phyloP scores from a whole-genome alignment of 2,888 invertebrate genomes.

The Drosophila pseudotakahashii region DNA sequence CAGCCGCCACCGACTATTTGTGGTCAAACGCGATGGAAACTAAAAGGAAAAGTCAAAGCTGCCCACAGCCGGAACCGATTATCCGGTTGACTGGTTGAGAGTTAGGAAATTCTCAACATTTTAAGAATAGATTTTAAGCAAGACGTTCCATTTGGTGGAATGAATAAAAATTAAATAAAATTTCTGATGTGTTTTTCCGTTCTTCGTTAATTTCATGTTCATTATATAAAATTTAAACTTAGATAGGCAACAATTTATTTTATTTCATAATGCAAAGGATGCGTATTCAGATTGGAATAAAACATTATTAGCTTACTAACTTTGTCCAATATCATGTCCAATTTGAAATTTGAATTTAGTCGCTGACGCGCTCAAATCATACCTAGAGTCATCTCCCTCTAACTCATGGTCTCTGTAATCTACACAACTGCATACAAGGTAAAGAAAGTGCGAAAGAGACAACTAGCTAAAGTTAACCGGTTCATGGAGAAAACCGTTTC shows the following conservation, averaged over 20 bases:
- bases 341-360: constrained; percentile 2
- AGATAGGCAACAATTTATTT: too few relatives aligned
- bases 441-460: constrained; percentile 2
- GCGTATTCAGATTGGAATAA: too few relatives aligned
- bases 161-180: not conserved
- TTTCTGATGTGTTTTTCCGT: not conserved
- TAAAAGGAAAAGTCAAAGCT: constrained; percentile 46
- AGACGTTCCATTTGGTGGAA: not conserved
- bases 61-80: constrained; percentile 61
- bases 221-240: too few relatives aligned
- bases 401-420: fast-evolving
- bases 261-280: too few relatives aligned
- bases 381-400: constrained; percentile 4
- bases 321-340: not conserved
- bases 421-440: too few relatives aligned
- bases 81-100: constrained; percentile 52
- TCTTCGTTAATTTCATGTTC: too few relatives aligned
- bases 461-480: not conserved
- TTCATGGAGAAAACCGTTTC: constrained; percentile 1
- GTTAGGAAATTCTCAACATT: constrained; percentile 51
- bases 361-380: not conserved
- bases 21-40: constrained; percentile 28
- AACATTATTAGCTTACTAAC: too few relatives aligned
- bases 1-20: constrained; percentile 21
- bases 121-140: not conserved